Evolutionary conservation across 2,888 invertebrate species (phyloP), one percentile per base, ranked within the genome.

Genomic region (Laspeyria flexula): DNA sequence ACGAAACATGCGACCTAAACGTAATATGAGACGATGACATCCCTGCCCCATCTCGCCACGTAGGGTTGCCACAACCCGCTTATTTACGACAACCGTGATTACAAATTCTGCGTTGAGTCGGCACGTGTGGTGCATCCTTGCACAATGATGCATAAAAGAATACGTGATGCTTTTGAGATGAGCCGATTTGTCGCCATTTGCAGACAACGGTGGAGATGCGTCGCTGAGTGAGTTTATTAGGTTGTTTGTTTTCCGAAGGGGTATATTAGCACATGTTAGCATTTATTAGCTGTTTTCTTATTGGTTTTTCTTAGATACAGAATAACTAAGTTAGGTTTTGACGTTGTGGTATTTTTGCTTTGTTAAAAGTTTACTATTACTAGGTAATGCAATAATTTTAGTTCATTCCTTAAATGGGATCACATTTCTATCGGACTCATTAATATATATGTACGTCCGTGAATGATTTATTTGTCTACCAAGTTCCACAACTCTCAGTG

Each of bases 151-250:
- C 71, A 76, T 66, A 70, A 73, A 66, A 67, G 61, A 69, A 67
- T 68, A 81, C 79, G 78, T 77, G 79, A 71, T 51, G 68, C 71
- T 71, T 80, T 82, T 79, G 77, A 76, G 75, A 78, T 73, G 71
- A 61, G 77, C 81, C 82, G 80, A 80, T 80, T 74, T 75, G 71
- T 70, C 61, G 60, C 60, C 55, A 54, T 41, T 54, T 47, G 51
- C 47, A 47, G 46, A 50, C 60, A 34, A 34, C 15, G 15, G 42
- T 43, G 29, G 39, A 53, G 55, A 49, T 49, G 49, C 37, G 48
- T 7, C 49, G 40, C 42, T 34, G 35, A 35, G 10, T 29, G 13
- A 29, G 35, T 33, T 45, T 34, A 34, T 60, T 50, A 51, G 39
- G 31, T 25, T 53, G 31, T 43, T 23, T 46, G 18, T 54, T 33